These are phyloP conservation scores for Enteromius argenteus DNA, from an alignment of 2,797 vertebrate species.

Conservation along the genomic window DNA sequence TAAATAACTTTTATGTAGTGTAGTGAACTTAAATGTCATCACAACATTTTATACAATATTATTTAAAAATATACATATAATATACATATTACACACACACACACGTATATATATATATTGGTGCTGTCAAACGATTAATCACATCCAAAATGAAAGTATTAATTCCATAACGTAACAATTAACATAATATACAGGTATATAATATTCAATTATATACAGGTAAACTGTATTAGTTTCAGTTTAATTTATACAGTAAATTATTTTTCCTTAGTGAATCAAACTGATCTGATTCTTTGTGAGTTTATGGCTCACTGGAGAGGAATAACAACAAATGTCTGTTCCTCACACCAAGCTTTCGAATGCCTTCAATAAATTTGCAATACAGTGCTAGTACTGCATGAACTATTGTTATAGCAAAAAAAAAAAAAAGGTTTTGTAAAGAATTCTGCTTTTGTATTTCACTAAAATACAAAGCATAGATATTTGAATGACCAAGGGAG, in stretches of 20 bases:
- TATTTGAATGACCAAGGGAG: conserved; percentile 50
- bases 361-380: background rate
- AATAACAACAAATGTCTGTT: background rate
- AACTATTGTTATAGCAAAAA: background rate
- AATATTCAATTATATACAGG: too few relatives aligned
- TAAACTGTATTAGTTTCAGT: background rate
- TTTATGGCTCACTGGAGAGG: background rate
- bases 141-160: too few relatives aligned
- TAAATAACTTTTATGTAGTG: too few relatives aligned
- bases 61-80: too few relatives aligned
- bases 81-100: too few relatives aligned
- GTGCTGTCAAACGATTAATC: too few relatives aligned
- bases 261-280: background rate
- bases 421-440: too few relatives aligned
- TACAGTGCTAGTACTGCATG: background rate
- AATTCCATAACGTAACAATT: too few relatives aligned
- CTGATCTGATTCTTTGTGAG: background rate
- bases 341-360: background rate
- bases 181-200: too few relatives aligned
- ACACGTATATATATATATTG: too few relatives aligned
- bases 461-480: background rate
- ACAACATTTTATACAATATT: background rate
- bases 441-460: background rate
- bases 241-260: too few relatives aligned
- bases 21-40: background rate